These are phyloP conservation scores for Lophotis ruficrista DNA, from an alignment of 2,113 vertebrate species.

Conservation along the genomic window DNA sequence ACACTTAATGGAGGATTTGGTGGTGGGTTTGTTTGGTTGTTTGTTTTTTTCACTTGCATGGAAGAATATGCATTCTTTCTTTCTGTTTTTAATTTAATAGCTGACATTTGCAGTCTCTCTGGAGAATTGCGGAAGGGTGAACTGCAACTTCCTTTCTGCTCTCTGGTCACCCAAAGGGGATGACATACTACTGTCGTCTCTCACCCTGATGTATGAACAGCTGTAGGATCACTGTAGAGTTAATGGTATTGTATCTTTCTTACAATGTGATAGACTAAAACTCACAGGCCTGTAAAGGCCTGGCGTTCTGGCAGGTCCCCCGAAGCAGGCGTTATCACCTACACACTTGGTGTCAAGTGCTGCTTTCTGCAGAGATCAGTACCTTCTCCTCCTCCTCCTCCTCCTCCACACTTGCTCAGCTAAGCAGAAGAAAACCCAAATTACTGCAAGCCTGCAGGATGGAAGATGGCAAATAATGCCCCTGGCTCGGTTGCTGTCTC, in stretches of 20 bases:
- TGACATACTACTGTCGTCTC: neutral
- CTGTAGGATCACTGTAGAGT: neutral
- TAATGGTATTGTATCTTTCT: neutral
- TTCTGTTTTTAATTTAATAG: neutral
- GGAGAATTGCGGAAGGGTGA: neutral
- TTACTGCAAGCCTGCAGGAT: neutral
- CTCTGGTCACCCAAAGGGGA: neutral
- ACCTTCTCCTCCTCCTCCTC: slow-evolving; percentile 6
- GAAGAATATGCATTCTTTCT: neutral
- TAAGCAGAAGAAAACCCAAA: slow-evolving; percentile 41
- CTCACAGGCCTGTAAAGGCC: neutral
- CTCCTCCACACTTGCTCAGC: slow-evolving; percentile 3
- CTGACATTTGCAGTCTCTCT: neutral
- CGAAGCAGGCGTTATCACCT: slow-evolving; percentile 56
- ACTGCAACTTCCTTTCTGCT: neutral
- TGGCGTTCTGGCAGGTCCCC: slow-evolving; percentile 40
- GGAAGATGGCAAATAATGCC: neutral
- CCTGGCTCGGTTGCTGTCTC: neutral
- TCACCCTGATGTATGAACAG: neutral
- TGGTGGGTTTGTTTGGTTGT: neutral
- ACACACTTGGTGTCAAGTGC: slow-evolving; percentile 50
- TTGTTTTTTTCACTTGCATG: neutral
- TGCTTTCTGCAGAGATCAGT: slow-evolving; percentile 56
- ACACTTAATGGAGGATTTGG: neutral
- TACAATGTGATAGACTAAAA: neutral